These are phyloP conservation scores for Leptonema lineaticorne DNA, from an alignment of 1,140 invertebrate genomes.

Conservation along the genomic window DNA sequence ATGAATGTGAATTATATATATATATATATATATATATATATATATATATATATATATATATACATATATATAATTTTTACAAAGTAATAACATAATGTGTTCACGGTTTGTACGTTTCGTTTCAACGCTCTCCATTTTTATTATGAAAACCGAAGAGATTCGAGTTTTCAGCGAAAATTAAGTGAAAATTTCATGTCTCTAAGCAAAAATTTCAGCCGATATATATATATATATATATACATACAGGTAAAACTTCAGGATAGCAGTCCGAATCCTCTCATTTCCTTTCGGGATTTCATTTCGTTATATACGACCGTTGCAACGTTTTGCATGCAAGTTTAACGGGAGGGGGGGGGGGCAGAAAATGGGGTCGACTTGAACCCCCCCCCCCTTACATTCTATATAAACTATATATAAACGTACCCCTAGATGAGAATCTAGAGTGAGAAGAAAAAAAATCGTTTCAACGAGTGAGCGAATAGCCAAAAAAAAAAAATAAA, in stretches of 20 bases:
- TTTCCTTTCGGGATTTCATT: slow-evolving; percentile 15
- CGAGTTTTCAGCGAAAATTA: too few species aligned
- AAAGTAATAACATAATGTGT: too few species aligned
- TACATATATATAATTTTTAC: too few species aligned
- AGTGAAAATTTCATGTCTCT: too few species aligned
- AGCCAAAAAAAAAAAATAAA: not conserved
- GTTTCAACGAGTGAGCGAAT: not conserved
- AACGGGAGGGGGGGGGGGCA: not conserved
- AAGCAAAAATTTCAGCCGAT: not conserved
- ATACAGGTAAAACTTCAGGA: too few species aligned
- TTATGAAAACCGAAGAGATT: too few species aligned
- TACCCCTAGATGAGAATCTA: not conserved
- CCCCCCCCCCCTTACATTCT: not conserved
- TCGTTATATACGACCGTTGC: slow-evolving; percentile 14
- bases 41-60: too few species aligned
- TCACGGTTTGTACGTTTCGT: too few species aligned
- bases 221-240: not conserved
- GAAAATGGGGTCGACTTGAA: too few species aligned
- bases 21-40: too few species aligned
- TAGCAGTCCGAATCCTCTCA: slow-evolving; percentile 13
- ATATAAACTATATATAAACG: not conserved
- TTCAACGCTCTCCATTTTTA: too few species aligned
- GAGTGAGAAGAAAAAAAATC: not conserved
- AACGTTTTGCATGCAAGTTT: slow-evolving; percentile 15
- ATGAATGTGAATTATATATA: too few species aligned